Base-by-base conservation (phyloP, 1,140 invertebrate species). In the Anoplophora glabripennis region DNA sequence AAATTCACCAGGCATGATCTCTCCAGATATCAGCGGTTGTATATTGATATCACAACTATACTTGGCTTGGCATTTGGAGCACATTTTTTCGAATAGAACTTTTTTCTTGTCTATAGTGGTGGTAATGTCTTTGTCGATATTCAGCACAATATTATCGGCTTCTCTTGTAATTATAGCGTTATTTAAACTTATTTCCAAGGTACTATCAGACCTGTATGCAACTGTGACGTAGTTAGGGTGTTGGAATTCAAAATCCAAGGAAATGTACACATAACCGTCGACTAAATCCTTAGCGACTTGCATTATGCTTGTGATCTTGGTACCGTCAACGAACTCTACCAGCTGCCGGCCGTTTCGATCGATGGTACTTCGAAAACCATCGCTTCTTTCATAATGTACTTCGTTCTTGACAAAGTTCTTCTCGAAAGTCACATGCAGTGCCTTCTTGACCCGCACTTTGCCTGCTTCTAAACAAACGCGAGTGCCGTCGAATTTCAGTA, bases 191-290 rank as follows among this genome's bases (percentile, higher is more conserved):
- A 60, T 48, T 38, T 47, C 41, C 10, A 45, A 51, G 4, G 45
- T 40, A 8, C 36, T 35, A 14, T 58, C 55, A 17, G 53, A 51
- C 38, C 55, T 44, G 38, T 62, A 67, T 9, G 33, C 44, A 0
- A 67, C 62, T 10, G 44, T 64, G 15, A 47, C 58, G 42, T 64
- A 67, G 40, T 67, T 40, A 2, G 62, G 59, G 57, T 67, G 61
- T 49, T 67, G 54, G 33, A 59, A 67, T 9, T 57, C 11, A 34
- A 54, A 61, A 33, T 53, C 41, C 7, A 67, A 10, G 15, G n/a
- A 51, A 3, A 67, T 51, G 18, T 42, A 67, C n/a, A 67, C 62
- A 44, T 58, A 67, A 47, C 53, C 52, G 36, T 61, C 58, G 10
- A 64, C 48, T n/a, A 67, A 17, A 21, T 64, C 55, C 12, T 51